Percentiles rank a stretch among this genome's conserved stretches.
Evolutionary conservation across 2,888 invertebrate genomes (phyloP).

Genomic region (Trachelus troglodyta): DNA sequence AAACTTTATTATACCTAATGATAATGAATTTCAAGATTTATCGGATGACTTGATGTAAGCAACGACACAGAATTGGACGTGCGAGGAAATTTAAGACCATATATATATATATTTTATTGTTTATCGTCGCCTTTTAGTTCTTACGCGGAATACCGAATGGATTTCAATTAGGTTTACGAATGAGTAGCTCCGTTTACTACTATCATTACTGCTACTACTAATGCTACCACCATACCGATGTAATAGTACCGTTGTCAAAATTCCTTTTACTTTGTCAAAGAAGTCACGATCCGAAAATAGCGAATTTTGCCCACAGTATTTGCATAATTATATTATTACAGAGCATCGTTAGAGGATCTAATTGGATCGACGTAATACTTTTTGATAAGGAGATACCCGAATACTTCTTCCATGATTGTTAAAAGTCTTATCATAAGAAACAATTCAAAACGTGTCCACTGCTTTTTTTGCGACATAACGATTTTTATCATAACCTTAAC

Average conservation of each 20-base stretch:
- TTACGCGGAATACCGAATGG: background rate
- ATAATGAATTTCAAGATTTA: conserved; percentile 19
- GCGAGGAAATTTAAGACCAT: background rate
- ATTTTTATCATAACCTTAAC: background rate
- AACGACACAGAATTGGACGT: background rate
- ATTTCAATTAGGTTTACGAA: conserved; percentile 1
- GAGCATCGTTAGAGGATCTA: background rate
- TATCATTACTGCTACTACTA: background rate
- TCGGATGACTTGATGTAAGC: background rate
- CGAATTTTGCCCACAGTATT: background rate
- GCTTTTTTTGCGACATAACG: background rate
- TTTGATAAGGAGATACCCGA: background rate
- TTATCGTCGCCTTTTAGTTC: background rate
- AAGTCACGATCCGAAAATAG: background rate
- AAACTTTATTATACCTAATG: conserved; percentile 36
- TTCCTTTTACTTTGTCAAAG: background rate
- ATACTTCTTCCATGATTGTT: conserved; percentile 1
- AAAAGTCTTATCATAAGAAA: background rate
- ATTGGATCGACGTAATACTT: background rate
- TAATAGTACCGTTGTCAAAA: background rate
- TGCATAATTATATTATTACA: background rate
- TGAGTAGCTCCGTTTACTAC: background rate
- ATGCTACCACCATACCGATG: background rate
- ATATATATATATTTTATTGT: background rate
- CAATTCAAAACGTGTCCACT: background rate